Evolutionary conservation across 2,113 vertebrate genomes (phyloP).

Genomic region (Psettodes erumei): DNA sequence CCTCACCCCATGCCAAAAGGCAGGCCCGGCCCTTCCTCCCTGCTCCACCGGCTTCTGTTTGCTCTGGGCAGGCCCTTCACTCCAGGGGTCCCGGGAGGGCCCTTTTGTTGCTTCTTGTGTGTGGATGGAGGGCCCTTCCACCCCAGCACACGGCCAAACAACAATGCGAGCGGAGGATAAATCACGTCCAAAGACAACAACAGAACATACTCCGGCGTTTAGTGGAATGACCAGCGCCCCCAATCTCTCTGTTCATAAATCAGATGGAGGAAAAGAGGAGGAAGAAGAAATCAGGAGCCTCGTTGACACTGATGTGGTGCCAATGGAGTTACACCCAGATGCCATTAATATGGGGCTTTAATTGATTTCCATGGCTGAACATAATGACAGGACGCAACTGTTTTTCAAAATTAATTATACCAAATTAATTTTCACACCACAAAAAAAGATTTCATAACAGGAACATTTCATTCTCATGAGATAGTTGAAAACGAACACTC

Average conservation of each 20-base stretch:
- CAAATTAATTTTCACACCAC: background rate
- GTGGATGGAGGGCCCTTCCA: constrained; percentile 53
- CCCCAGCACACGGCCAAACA: constrained; percentile 59
- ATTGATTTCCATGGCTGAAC: background rate
- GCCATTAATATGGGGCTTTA: background rate
- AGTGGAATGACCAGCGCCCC: constrained; percentile 1
- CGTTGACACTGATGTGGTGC: background rate
- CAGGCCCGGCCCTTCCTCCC: constrained; percentile 52
- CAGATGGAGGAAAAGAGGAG: constrained; percentile 31
- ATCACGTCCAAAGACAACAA: constrained; percentile 47
- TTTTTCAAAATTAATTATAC: background rate
- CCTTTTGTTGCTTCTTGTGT: constrained; percentile 73
- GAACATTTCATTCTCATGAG: background rate
- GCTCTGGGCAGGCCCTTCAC: constrained; percentile 52
- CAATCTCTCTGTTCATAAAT: constrained; percentile 57
- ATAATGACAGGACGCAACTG: background rate
- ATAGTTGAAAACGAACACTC: background rate
- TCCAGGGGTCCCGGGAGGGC: constrained; percentile 65
- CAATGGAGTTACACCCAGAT: background rate
- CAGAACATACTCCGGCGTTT: constrained; percentile 21
- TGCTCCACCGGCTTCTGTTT: constrained; percentile 57
- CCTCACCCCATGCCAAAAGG: constrained; percentile 62
- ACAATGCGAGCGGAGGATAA: constrained; percentile 54
- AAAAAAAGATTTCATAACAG: background rate
- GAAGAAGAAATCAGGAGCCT: constrained; percentile 2